Evolutionary conservation across 2,113 vertebrate species (phyloP).

Genomic region (Lutjanus erythropterus): DNA sequence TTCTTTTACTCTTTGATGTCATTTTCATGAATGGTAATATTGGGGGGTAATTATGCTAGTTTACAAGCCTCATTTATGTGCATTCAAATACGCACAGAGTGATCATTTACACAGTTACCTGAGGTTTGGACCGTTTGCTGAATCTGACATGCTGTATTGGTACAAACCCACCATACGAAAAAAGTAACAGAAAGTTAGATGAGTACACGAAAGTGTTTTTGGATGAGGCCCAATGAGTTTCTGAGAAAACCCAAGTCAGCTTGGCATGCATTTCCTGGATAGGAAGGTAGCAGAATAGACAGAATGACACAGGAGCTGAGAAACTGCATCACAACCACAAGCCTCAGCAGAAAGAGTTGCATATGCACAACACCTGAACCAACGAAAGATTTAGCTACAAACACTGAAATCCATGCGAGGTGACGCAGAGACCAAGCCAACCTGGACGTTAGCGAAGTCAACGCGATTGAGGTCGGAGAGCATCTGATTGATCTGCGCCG

Average conservation of each 20-base stretch:
- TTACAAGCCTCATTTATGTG: too few species aligned
- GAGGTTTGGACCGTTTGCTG: too few species aligned
- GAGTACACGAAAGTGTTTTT: too few species aligned
- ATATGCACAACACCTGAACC: not conserved
- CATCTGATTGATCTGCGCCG: slow-evolving; percentile 96
- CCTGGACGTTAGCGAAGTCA: slow-evolving; percentile 95
- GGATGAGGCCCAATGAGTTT: not conserved
- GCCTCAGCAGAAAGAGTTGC: not conserved
- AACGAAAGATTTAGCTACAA: not conserved
- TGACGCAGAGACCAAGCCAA: slow-evolving; percentile 52
- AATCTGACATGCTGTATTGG: too few species aligned
- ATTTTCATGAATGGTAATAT: too few species aligned
- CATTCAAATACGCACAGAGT: too few species aligned
- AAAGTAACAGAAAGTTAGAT: too few species aligned
- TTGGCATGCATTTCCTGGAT: slow-evolving; percentile 3
- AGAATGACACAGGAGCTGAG: not conserved
- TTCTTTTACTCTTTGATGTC: too few species aligned
- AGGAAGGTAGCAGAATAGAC: not conserved
- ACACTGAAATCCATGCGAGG: not conserved
- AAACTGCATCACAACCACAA: slow-evolving; percentile 41
- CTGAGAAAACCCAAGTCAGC: slow-evolving; percentile 12
- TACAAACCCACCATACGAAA: too few species aligned
- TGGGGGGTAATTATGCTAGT: too few species aligned
- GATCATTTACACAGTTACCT: too few species aligned
- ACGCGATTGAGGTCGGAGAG: slow-evolving; percentile 94